Conservation (phyloP, 1,140 invertebrate species). For the Drosophila micromelanica region DNA sequence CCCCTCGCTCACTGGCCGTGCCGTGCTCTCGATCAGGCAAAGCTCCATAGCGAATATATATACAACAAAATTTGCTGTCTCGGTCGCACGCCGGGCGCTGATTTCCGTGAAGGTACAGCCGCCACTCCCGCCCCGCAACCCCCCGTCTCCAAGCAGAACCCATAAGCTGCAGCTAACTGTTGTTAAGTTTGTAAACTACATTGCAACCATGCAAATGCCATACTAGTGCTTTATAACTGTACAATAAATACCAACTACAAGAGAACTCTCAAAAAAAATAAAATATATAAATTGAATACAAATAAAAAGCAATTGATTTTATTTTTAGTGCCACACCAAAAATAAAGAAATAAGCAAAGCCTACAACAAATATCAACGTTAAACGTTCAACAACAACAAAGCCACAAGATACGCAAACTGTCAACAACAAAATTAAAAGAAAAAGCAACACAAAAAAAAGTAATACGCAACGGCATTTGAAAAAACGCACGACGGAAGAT, state of each 20-base stretch:
- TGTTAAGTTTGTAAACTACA: constrained; percentile 56
- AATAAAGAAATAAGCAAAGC: constrained; percentile 46
- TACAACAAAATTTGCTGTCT: constrained; percentile 30
- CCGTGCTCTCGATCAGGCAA: constrained; percentile 11
- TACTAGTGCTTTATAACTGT: constrained; percentile 82
- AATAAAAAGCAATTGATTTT: constrained; percentile 71
- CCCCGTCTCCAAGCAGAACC: neutral
- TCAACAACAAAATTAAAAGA: constrained; percentile 28
- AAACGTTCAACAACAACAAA: constrained; percentile 40
- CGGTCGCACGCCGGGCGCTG: constrained; percentile 65
- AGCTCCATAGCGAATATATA: constrained; percentile 4
- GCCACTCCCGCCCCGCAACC: neutral
- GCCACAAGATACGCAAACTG: constrained; percentile 2
- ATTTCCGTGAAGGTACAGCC: constrained; percentile 12
- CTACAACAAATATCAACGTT: constrained; percentile 40
- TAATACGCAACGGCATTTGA: constrained; percentile 51
- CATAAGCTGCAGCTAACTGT: constrained; percentile 19
- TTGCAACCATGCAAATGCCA: constrained; percentile 62
- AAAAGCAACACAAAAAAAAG: constrained; percentile 24
- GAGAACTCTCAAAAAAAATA: constrained; percentile 23
- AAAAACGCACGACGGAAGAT: constrained; percentile 43
- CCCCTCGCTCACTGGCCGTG: constrained; percentile 1
- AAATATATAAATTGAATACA: constrained; percentile 33
- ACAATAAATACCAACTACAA: constrained; percentile 60
- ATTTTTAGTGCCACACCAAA: constrained; percentile 68